Base-by-base conservation (phyloP, 2,113 vertebrate genomes). In the Myiozetetes cayanensis region DNA sequence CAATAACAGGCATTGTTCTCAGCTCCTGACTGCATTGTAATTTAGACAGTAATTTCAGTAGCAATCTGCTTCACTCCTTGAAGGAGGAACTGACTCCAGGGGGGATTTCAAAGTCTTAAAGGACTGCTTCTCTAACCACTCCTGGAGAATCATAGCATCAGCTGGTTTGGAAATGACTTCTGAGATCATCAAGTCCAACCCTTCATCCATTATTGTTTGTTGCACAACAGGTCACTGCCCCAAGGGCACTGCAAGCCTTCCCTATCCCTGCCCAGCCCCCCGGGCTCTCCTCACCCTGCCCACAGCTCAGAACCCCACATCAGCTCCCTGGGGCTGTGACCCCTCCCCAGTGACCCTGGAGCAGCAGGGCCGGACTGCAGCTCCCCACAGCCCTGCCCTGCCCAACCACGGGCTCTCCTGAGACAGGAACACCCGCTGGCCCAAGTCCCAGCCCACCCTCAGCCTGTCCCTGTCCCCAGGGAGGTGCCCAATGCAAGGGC, bases 401-500 rank as follows among this genome's bases (percentile, higher is more conserved):
- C 12, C 25, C 1, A 2, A 11, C 19, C 27, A 6, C 24, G 17
- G 12, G 12, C 5, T 11, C 46, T 44, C 7, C 49, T 25, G 49
- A 50, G 49, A 24, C 13, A 8, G 25, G 8, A 50, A 4, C 49
- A 25, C 24, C 49, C 14, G 23, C 7, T 12, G 24, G 14, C 25
- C 7, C 17, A 41, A 2, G 20, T 44, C 35, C 24, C 23, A 21
- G 13, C 47, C 11, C 6, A 11, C 0, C 8, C 31, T 63, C 27
- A 21, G 16, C 24, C 35, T 53, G 14, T 4, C 15, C 22, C n/a
- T 23, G 8, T 33, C 12, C 20, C 15, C 4, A 4, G 5, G 21
- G 33, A 82, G 11, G 3, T 39, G 5, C 4, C 11, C 0, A 0
- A 3, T 76, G 12, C 37, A 0, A 1, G 7, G n/a, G 3, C 20